Percentiles rank a stretch among this genome's conserved stretches.
These are phyloP conservation scores for Sminthurinus aureus DNA, from an alignment of 2,888 invertebrate species.

Conservation along the genomic window DNA sequence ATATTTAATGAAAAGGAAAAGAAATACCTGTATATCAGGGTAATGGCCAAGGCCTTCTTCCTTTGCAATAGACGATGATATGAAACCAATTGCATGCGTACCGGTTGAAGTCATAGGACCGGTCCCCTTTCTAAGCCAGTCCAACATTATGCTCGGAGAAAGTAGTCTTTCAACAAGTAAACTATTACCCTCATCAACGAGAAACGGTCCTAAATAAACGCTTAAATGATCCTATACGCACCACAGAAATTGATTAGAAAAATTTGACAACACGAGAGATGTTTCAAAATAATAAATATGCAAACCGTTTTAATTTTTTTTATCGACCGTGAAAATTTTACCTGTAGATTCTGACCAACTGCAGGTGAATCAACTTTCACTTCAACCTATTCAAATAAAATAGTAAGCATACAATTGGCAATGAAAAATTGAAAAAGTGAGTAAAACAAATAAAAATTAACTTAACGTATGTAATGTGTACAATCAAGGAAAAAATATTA, in stretches of 20 bases:
- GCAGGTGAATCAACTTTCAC: constrained; percentile 51
- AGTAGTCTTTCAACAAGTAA: constrained; percentile 19
- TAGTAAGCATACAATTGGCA: too few species aligned
- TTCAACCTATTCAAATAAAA: constrained; percentile 43
- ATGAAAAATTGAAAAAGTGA: too few species aligned
- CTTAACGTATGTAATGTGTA: neutral
- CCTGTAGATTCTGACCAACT: constrained; percentile 55
- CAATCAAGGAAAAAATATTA: constrained; percentile 4
- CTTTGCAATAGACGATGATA: constrained; percentile 50
- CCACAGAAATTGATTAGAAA: too few species aligned
- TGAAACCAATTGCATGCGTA: constrained; percentile 47
- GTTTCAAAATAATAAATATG: too few species aligned
- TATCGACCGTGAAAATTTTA: too few species aligned
- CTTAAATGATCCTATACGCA: neutral
- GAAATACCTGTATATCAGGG: constrained; percentile 57
- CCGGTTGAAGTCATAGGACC: constrained; percentile 46
- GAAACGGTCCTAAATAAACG: constrained; percentile 51
- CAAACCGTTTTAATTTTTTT: too few species aligned
- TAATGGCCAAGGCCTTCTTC: constrained; percentile 51
- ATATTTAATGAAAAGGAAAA: too few species aligned
- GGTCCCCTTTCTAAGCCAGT: constrained; percentile 30
- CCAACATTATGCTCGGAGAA: neutral
- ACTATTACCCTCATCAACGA: constrained; percentile 37
- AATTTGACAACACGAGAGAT: too few species aligned
- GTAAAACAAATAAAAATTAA: too few species aligned